phyloP scores from a whole-genome alignment of 2,113 vertebrate genomes.

The Spea multiplicata region DNA sequence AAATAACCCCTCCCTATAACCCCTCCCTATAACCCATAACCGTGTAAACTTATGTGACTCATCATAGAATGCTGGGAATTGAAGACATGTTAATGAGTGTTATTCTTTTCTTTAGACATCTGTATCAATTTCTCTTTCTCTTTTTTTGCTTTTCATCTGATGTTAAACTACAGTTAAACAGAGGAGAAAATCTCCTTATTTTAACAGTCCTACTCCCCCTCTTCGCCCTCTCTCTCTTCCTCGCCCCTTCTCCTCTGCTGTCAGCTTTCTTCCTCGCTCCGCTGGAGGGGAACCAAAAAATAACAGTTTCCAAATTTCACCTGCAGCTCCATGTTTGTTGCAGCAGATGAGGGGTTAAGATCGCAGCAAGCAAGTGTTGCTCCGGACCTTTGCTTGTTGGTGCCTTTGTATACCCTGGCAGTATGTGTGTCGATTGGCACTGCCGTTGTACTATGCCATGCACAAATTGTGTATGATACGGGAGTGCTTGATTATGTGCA shows the following conservation, averaged over 20 bases:
- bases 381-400: not conserved
- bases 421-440: not conserved
- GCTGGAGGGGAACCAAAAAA: constrained; percentile 45
- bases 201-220: constrained; percentile 27
- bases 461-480: not conserved
- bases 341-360: constrained; percentile 28
- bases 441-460: not conserved
- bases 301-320: constrained; percentile 39
- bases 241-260: constrained; percentile 32
- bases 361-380: not conserved
- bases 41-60: not conserved
- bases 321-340: constrained; percentile 23
- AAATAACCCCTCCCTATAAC: too few species aligned
- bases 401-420: not conserved
- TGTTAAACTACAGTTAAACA: constrained; percentile 44
- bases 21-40: not conserved
- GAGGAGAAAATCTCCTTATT: constrained; percentile 45
- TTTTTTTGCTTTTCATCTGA: constrained; percentile 12
- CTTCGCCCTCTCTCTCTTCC: constrained; percentile 10
- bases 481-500: not conserved
- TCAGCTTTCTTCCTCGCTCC: constrained; percentile 42
- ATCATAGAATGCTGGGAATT: constrained; percentile 2
- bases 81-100: constrained; percentile 29
- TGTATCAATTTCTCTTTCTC: not conserved
- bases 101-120: constrained; percentile 10